A percentile compares a stretch with the other conserved stretches of the same genome.
Conservation (phyloP, 2,888 invertebrate species). For the Sphaeridia pumilis region DNA sequence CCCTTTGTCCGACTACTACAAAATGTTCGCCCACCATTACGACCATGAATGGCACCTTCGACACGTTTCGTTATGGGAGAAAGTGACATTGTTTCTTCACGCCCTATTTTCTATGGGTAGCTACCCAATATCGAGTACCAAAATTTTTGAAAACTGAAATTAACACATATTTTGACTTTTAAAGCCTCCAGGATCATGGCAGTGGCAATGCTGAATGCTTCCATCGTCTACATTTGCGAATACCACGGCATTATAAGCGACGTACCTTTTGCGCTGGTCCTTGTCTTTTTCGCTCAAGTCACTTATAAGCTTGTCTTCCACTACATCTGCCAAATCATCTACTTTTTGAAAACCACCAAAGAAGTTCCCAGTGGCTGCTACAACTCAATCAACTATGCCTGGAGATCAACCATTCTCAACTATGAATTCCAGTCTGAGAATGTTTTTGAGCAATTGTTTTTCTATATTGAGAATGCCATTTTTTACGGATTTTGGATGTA, state of each 20-base stretch:
- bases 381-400: constrained; percentile 32
- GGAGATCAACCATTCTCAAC: constrained; percentile 30
- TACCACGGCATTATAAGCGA: too few relatives aligned
- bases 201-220: constrained; percentile 23
- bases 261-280: too few relatives aligned
- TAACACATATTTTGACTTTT: too few relatives aligned
- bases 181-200: constrained; percentile 24
- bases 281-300: too few relatives aligned
- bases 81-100: constrained; percentile 28
- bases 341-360: too few relatives aligned
- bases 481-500: constrained; percentile 24
- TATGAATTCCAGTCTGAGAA: constrained; percentile 30
- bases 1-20: constrained; percentile 24
- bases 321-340: too few relatives aligned
- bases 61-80: constrained; percentile 22
- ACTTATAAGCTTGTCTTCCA: too few relatives aligned
- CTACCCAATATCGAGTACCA: too few relatives aligned
- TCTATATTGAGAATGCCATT: constrained; percentile 26
- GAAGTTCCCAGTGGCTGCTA: constrained; percentile 30
- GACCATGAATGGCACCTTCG: constrained; percentile 24
- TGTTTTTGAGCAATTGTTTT: constrained; percentile 28
- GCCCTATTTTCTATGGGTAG: constrained; percentile 29
- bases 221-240: constrained; percentile 2
- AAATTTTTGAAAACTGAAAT: too few relatives aligned
- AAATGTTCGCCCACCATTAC: constrained; percentile 23